Evolutionary conservation across 30 jellyfish, hydroid and myxozoan species (phyloP), one percentile per base, ranked within the genome.

Genomic region (Catostylus mosaicus): DNA sequence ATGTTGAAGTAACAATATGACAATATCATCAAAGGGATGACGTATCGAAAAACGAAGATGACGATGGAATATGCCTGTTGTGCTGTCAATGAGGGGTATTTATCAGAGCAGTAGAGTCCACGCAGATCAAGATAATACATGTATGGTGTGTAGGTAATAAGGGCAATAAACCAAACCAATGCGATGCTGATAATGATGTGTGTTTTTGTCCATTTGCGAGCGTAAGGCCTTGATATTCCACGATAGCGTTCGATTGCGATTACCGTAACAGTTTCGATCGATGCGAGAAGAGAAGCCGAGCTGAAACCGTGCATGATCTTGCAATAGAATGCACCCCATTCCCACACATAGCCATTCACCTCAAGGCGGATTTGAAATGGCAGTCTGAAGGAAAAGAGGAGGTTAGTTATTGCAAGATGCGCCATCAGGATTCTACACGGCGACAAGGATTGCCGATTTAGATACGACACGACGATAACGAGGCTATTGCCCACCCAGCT

Each of bases 181-280:
- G 64, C 11, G 73, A 88, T 83, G 65, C 89, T 86, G 67, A 73
- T 45, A 2, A 80, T 32, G 1, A 79, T 51, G 34, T 54, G 30
- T 30, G 45, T 32, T 48, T 67, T 64, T 22, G 89, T 62, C 96
- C 96, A 86, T 34, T 76, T 75, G 7, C 67, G 43, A 6, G 89
- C 47, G 63, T 72, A 26, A 6, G 89, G 89, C 40, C 45, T 86
- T 19, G 88, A 72, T 18, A 88, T 76, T 24, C 91, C 97, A 32
- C 97, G 97, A 51, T 80, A 80, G 47, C 97, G 84, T 69, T 88
- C 97, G 27, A 88, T 69, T 36, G 97, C 97, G 31, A 88, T 88
- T 26, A 80, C 93, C 3, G 97, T 75, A 48, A 88, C 78, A 22
- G 97, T 78, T 26, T 36, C 87, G 45, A 88, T 64, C 20, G 97